Conservation (phyloP, 1,140 invertebrate genomes). For the Pinna nobilis region DNA sequence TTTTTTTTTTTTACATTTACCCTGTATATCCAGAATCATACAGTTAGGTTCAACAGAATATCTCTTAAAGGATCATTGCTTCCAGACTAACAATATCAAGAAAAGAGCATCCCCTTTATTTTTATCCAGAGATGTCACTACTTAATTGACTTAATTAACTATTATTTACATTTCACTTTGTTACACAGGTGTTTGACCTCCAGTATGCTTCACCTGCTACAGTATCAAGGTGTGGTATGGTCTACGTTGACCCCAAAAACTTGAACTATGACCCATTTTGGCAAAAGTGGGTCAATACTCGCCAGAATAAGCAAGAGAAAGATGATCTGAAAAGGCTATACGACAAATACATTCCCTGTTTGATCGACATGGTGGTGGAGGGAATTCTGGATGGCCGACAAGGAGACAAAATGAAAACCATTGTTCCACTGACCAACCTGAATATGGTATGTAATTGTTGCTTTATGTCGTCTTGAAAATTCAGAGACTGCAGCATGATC, state of each 20-base stretch:
- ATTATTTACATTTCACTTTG: too few relatives aligned
- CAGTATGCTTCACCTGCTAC: conserved; percentile 79
- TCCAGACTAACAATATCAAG: too few relatives aligned
- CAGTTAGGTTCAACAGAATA: too few relatives aligned
- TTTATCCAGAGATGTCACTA: too few relatives aligned
- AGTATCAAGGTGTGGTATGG: conserved; percentile 76
- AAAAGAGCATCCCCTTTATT: too few relatives aligned
- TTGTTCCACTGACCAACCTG: conserved; percentile 87
- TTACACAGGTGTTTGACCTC: conserved; percentile 84
- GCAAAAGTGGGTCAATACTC: conserved; percentile 81
- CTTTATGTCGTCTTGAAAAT: not conserved
- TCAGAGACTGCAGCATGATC: not conserved
- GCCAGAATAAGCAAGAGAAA: conserved; percentile 64
- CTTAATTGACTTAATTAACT: too few relatives aligned
- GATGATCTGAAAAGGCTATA: conserved; percentile 79
- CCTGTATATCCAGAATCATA: too few relatives aligned
- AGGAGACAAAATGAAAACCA: conserved; percentile 84
- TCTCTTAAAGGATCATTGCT: too few relatives aligned
- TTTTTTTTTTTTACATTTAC: too few relatives aligned
- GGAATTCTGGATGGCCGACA: conserved; percentile 81
- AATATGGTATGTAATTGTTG: conserved; percentile 83
- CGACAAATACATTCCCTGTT: conserved; percentile 83
- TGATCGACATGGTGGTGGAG: conserved; percentile 85
- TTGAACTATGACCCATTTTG: conserved; percentile 90
- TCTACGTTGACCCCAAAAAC: conserved; percentile 86